phyloP scores from a whole-genome alignment of 2,797 vertebrate species.

The Myripristis murdjan region DNA sequence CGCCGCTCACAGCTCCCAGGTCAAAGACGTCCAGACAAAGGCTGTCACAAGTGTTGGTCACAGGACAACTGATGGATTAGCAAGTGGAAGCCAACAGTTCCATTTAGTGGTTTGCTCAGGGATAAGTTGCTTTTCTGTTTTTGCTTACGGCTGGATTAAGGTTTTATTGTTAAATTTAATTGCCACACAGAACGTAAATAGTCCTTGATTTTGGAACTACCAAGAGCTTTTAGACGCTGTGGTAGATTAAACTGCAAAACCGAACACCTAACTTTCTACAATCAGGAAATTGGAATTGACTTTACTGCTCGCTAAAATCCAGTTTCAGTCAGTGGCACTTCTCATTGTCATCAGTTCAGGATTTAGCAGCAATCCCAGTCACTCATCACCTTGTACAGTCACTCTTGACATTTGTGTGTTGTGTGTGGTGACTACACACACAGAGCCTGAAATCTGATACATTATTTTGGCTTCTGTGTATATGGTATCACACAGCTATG shows the following conservation, averaged over 20 bases:
- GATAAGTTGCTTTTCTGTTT: slow-evolving; percentile 53
- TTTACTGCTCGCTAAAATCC: slow-evolving; percentile 63
- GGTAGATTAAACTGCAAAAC: slow-evolving; percentile 24
- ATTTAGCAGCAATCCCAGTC: slow-evolving; percentile 83
- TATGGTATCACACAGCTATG: slow-evolving; percentile 63
- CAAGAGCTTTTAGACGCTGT: slow-evolving; percentile 3
- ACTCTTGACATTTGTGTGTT: slow-evolving; percentile 81
- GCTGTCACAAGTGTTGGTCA: slow-evolving; percentile 83
- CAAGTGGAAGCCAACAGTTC: slow-evolving; percentile 68
- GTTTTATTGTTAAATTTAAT: slow-evolving; percentile 49
- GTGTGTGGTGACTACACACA: slow-evolving; percentile 81
- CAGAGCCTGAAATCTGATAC: slow-evolving; percentile 81
- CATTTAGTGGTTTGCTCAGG: slow-evolving; percentile 63
- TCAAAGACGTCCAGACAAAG: slow-evolving; percentile 78
- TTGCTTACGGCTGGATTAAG: slow-evolving; percentile 54
- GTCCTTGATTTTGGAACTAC: slow-evolving; percentile 3
- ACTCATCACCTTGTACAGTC: slow-evolving; percentile 80
- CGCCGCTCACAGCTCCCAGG: slow-evolving; percentile 65
- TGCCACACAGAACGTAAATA: slow-evolving; percentile 43
- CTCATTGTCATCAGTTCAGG: slow-evolving; percentile 78
- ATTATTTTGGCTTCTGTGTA: slow-evolving; percentile 82
- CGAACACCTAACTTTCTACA: slow-evolving; percentile 26
- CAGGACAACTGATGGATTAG: slow-evolving; percentile 83
- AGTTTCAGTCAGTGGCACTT: slow-evolving; percentile 68
- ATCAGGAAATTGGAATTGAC: slow-evolving; percentile 63